These are phyloP conservation scores for Neodiprion pinetum DNA, from an alignment of 1,140 invertebrate species.

Conservation along the genomic window DNA sequence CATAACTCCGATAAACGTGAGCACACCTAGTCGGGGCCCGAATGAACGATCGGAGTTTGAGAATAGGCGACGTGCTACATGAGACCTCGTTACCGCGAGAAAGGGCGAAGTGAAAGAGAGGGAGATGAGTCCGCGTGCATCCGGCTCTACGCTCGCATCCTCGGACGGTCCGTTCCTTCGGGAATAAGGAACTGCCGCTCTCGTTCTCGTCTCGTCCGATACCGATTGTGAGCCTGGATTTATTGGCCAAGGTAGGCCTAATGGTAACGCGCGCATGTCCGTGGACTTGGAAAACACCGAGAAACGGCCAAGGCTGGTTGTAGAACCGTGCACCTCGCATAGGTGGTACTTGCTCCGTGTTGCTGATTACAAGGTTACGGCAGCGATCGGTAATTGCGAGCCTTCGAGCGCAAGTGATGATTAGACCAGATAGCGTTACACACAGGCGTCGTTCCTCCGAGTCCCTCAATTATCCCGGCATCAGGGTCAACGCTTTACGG, in stretches of 20 bases:
- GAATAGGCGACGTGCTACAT: conserved; percentile 55
- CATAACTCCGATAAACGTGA: conserved; percentile 33
- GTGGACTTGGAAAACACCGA: conserved; percentile 8
- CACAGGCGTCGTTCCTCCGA: not conserved
- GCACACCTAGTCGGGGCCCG: conserved; percentile 19
- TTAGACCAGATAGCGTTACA: not conserved
- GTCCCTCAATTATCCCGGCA: conserved; percentile 1
- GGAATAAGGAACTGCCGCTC: conserved; percentile 47
- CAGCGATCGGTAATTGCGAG: conserved; percentile 4
- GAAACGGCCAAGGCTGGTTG: not conserved
- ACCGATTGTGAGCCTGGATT: conserved; percentile 41
- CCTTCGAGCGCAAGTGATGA: not conserved
- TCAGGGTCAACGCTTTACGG: not conserved
- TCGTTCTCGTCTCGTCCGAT: conserved; percentile 37
- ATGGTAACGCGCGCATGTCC: conserved; percentile 44
- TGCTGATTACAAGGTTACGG: not conserved
- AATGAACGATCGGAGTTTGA: conserved; percentile 46
- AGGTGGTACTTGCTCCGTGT: conserved; percentile 5
- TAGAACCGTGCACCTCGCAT: not conserved
- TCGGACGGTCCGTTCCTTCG: conserved; percentile 19
- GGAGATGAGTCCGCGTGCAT: conserved; percentile 32
- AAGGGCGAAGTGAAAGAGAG: conserved; percentile 29
- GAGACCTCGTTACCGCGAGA: conserved; percentile 56
- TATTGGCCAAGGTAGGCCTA: conserved; percentile 47
- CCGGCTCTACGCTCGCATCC: conserved; percentile 32